Evolutionary conservation across 2,113 vertebrate genomes (phyloP).

Genomic region (Campylomormyrus numenius): DNA sequence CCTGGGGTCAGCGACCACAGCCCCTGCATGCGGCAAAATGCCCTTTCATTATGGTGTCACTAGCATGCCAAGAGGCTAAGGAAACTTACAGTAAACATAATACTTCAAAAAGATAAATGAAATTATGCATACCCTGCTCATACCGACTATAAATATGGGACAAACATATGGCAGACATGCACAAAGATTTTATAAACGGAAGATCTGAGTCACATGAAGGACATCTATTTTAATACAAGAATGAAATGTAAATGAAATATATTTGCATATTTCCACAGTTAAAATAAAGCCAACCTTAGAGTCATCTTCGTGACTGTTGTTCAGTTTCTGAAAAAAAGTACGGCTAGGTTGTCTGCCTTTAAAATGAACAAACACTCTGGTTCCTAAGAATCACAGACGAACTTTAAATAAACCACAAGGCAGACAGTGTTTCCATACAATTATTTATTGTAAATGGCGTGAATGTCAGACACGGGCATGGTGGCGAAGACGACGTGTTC

Average conservation of each 20-base stretch:
- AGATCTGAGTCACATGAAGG: background rate
- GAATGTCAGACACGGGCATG: constrained; percentile 66
- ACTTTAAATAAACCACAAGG: background rate
- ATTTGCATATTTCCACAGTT: background rate
- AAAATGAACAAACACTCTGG: background rate
- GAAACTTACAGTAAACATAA: background rate
- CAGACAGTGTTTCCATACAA: constrained; percentile 47
- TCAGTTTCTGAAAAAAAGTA: background rate
- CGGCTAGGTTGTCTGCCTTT: background rate
- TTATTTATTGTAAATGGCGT: constrained; percentile 83
- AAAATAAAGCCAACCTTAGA: background rate
- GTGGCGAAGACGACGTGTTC: background rate
- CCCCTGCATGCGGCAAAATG: background rate
- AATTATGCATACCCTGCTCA: background rate
- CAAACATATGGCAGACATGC: background rate
- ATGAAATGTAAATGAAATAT: background rate
- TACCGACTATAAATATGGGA: background rate
- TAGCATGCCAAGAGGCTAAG: background rate
- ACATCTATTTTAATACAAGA: background rate
- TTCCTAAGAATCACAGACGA: background rate
- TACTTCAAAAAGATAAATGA: background rate
- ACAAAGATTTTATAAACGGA: background rate
- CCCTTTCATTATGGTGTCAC: background rate
- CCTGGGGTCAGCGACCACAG: background rate
- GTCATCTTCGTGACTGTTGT: background rate